Conservation (phyloP, 2,888 invertebrate species). For the Ariolimax columbianus region DNA sequence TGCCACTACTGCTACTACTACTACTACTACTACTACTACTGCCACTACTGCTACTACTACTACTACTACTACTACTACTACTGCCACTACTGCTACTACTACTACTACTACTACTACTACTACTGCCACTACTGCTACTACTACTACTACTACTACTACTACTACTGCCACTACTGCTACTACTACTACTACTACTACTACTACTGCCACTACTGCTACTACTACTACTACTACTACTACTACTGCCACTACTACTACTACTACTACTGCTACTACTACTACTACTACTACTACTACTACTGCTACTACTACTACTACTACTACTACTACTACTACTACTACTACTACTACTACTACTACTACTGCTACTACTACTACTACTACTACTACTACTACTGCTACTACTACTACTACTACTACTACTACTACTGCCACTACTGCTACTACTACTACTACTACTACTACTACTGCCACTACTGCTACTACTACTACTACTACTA, state of each 20-base stretch:
- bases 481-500: not conserved
- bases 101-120: constrained; percentile 4
- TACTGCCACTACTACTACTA: constrained; percentile 4
- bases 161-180: too few species aligned
- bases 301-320: too few species aligned
- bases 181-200: too few species aligned
- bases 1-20: not conserved
- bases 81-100: constrained; percentile 3
- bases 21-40: constrained; percentile 4
- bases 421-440: not conserved
- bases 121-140: not conserved
- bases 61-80: constrained; percentile 4
- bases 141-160: too few species aligned
- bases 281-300: too few species aligned
- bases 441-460: not conserved
- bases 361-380: too few species aligned
- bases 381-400: too few species aligned
- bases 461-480: not conserved
- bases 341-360: too few species aligned
- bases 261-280: not conserved
- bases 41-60: not conserved
- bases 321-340: too few species aligned
- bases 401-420: too few species aligned
- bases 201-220: constrained; percentile 1
- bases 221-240: constrained; percentile 4